phyloP scores from a whole-genome alignment of 1,140 invertebrate genomes.

The Drosophila bocki region DNA sequence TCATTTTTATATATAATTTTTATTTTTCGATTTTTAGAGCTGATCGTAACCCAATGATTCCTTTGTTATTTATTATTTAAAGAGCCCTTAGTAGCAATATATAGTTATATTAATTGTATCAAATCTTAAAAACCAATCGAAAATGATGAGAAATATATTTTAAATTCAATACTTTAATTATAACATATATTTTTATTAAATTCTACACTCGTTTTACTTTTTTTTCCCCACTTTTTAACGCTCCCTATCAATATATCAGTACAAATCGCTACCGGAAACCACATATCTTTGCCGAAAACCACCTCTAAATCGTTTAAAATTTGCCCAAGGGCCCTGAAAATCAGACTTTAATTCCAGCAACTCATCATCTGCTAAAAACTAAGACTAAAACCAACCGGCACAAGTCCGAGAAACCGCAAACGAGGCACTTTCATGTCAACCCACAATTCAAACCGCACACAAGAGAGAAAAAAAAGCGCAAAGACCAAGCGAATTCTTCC shows the following conservation, averaged over 20 bases:
- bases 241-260: neutral
- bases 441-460: slow-evolving; percentile 58
- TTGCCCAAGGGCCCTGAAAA: slow-evolving; percentile 24
- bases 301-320: slow-evolving; percentile 29
- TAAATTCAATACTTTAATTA: neutral
- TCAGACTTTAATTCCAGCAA: slow-evolving; percentile 36
- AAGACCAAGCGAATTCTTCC: slow-evolving; percentile 70
- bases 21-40: neutral
- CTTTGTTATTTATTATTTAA: neutral
- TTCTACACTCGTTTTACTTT: neutral
- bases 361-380: slow-evolving; percentile 44
- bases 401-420: slow-evolving; percentile 47
- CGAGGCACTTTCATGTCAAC: slow-evolving; percentile 73
- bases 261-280: slow-evolving; percentile 30
- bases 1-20: too few relatives aligned
- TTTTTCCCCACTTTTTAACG: neutral
- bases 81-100: too few relatives aligned
- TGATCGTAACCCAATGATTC: neutral
- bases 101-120: neutral
- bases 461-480: slow-evolving; percentile 6
- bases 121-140: neutral
- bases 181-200: neutral
- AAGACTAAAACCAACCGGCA: neutral
- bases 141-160: neutral
- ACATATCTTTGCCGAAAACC: slow-evolving; percentile 13